A percentile compares a stretch with the other conserved stretches of the same genome.
Conservation (phyloP, 2,113 vertebrate species). For the Takifugu bimaculatus region DNA sequence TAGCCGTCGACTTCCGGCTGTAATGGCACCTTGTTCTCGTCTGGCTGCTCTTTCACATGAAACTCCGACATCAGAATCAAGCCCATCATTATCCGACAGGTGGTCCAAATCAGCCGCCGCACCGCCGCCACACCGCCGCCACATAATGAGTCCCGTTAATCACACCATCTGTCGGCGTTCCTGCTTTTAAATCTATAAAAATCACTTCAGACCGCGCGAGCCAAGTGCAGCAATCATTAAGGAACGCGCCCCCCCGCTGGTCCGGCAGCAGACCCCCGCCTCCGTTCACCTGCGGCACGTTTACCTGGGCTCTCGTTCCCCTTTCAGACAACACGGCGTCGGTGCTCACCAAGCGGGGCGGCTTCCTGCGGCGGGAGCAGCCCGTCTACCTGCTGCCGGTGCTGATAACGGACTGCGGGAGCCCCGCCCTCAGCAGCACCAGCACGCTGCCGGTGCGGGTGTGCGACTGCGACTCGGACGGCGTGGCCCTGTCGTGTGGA, state of each 20-base stretch:
- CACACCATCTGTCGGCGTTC: constrained; percentile 57
- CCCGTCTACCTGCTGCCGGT: constrained; percentile 86
- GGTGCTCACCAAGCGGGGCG: constrained; percentile 82
- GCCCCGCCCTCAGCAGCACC: constrained; percentile 90
- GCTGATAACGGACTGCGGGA: constrained; percentile 91
- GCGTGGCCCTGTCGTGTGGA: constrained; percentile 86
- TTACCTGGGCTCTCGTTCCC: background rate
- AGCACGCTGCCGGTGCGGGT: constrained; percentile 92
- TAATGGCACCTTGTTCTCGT: constrained; percentile 15
- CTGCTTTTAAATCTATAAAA: constrained; percentile 38
- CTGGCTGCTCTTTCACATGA: constrained; percentile 13
- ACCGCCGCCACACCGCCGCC: constrained; percentile 4
- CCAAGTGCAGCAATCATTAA: constrained; percentile 7
- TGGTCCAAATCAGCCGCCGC: constrained; percentile 50
- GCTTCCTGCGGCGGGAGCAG: constrained; percentile 88
- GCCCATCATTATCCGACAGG: constrained; percentile 60
- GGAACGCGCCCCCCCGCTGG: constrained; percentile 5
- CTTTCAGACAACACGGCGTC: constrained; percentile 91
- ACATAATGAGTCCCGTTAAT: constrained; percentile 58
- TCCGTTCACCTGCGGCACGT: constrained; percentile 12
- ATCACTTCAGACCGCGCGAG: constrained; percentile 19
- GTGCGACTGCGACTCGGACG: constrained; percentile 86
- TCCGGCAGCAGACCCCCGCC: background rate
- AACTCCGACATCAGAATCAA: constrained; percentile 32
- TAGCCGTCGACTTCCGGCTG: too few relatives aligned